phyloP scores from a whole-genome alignment of 2,797 vertebrate genomes.

The Diglossa cyanea region DNA sequence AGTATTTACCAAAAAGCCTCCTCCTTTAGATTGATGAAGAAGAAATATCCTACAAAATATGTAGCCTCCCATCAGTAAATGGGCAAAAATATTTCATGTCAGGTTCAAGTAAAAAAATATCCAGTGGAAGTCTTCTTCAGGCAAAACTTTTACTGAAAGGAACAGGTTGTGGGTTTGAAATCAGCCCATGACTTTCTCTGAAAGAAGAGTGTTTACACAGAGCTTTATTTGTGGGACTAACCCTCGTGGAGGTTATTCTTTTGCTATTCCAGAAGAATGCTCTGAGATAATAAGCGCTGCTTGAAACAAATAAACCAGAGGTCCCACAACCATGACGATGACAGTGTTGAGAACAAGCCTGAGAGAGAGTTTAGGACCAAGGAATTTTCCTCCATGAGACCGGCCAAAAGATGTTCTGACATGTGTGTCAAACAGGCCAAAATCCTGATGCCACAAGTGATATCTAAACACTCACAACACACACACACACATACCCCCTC shows the following conservation, averaged over 20 bases:
- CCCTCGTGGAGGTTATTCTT: not conserved
- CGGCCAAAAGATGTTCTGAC: not conserved
- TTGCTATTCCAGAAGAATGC: not conserved
- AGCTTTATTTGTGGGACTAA: not conserved
- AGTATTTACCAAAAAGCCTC: not conserved
- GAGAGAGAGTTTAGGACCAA: not conserved
- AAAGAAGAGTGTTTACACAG: not conserved
- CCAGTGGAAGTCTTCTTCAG: not conserved
- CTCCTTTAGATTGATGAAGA: not conserved
- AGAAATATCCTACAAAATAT: not conserved
- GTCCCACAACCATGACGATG: not conserved
- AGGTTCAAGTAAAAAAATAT: not conserved
- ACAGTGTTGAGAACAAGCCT: not conserved
- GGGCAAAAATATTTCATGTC: not conserved
- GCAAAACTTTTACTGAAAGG: not conserved
- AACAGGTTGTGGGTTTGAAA: not conserved
- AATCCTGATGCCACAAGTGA: not conserved
- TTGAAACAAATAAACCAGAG: constrained; percentile 6
- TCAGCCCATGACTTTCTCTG: not conserved
- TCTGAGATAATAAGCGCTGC: not conserved
- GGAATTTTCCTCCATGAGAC: not conserved
- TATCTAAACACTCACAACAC: not conserved
- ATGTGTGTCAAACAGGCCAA: not conserved
- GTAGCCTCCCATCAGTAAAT: not conserved
- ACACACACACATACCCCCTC: no score